Base-by-base conservation (phyloP, 2,797 vertebrate genomes). In the Parotocinclus haroldoi region DNA sequence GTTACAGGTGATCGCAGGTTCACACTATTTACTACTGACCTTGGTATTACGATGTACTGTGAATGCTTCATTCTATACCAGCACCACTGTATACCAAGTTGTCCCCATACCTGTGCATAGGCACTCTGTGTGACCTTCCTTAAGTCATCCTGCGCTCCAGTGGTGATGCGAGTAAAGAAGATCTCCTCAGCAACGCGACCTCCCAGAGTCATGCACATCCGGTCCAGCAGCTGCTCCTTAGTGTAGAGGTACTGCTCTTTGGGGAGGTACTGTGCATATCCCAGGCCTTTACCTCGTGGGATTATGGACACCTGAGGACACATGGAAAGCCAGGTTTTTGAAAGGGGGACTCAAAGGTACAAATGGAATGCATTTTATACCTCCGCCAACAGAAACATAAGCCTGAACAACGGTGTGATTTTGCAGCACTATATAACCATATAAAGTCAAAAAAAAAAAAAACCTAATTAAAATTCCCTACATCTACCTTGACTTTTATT, bases 201-300 rank as follows among this genome's bases (percentile, higher is more conserved):
- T 0, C 96, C 96, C 69, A 99, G 83, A 0, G 91, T 96, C 96
- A 99, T 98, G 66, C 96, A 99, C 96, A 99, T 98, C 58, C 95
- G 87, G 81, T 99, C 96, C 77, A 98, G 83, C 27, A 99, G 92
- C 83, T 99, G 96, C 86, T 99, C 96, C 58, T 88, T 92, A 72
- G 94, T 98, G 76, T 98, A 98, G 44, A 99, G 86, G 78, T 95
- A 98, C 77, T 98, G 96, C 54, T 99, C 96, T 77, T 89, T 96
- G 14, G 96, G 96, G 53, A 98, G 88, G 81, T 99, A 99, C 84
- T 98, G 96, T 19, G 96, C 95, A 0, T 98, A 99, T 19, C 96
- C 96, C 69, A 99, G 84, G 4, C 96, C 96, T 82, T 94, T 95
- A 40, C 96, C 96, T 19, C 96, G 85, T 0, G 96, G 96, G 74